A percentile compares a stretch with the other conserved stretches of the same genome.
phyloP scores from a whole-genome alignment of 2,888 invertebrate genomes.

The Leucozona laternaria region DNA sequence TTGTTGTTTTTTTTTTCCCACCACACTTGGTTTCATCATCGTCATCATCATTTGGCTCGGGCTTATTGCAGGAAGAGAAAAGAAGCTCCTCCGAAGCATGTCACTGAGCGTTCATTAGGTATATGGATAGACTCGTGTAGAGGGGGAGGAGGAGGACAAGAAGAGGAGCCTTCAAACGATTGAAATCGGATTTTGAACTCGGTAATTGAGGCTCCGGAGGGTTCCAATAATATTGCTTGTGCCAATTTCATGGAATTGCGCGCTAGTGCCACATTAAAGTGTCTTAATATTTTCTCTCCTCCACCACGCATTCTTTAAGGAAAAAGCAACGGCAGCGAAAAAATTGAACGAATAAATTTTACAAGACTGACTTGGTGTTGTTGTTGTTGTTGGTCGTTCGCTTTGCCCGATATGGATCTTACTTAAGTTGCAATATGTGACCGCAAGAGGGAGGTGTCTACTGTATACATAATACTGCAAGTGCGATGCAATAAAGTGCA shows the following conservation, averaged over 20 bases:
- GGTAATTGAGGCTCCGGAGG: constrained; percentile 69
- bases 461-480: constrained; percentile 16
- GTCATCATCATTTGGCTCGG: constrained; percentile 8
- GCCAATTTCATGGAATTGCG: constrained; percentile 73
- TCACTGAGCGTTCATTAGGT: constrained; percentile 40
- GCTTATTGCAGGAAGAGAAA: constrained; percentile 39
- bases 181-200: constrained; percentile 70
- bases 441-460: constrained; percentile 37
- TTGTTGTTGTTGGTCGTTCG: neutral
- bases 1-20: constrained; percentile 33
- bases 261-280: constrained; percentile 70
- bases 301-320: constrained; percentile 47
- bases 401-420: constrained; percentile 65
- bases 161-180: constrained; percentile 35
- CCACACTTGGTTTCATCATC: constrained; percentile 60
- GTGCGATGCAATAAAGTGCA: constrained; percentile 60
- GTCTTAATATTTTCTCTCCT: constrained; percentile 66
- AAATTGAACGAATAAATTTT: constrained; percentile 27
- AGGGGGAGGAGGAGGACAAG: neutral
- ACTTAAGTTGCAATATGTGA: constrained; percentile 47
- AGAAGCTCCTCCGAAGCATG: constrained; percentile 70
- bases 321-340: constrained; percentile 16
- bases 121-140: neutral
- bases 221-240: constrained; percentile 59
- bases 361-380: constrained; percentile 46